A percentile compares a stretch with the other conserved stretches of the same genome.
phyloP scores from a whole-genome alignment of 2,113 vertebrate genomes.

The Zosterops hypoxanthus region DNA sequence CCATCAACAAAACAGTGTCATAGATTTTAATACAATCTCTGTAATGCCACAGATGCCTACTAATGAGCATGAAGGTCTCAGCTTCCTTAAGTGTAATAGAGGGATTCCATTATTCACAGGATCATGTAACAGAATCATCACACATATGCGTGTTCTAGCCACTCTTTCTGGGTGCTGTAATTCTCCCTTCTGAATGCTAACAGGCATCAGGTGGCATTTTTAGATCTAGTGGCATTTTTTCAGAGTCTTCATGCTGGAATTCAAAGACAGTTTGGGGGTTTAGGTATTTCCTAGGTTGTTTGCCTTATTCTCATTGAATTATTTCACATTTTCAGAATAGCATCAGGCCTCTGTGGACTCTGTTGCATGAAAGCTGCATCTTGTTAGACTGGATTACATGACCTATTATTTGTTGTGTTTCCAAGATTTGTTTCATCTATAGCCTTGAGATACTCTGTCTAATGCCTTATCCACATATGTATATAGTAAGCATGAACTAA shows the following conservation, averaged over 20 bases:
- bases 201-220: neutral
- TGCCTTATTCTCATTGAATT: neutral
- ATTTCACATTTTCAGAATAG: neutral
- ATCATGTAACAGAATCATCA: neutral
- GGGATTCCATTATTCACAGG: neutral
- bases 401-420: slow-evolving; percentile 34
- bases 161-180: neutral
- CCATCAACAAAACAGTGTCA: neutral
- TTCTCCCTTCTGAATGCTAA: slow-evolving; percentile 1
- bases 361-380: neutral
- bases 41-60: neutral
- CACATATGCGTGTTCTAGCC: neutral
- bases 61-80: neutral
- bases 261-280: neutral
- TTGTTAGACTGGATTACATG: slow-evolving; percentile 11
- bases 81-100: neutral
- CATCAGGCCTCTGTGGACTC: neutral
- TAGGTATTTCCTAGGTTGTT: neutral
- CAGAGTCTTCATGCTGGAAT: neutral
- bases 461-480: slow-evolving; percentile 16
- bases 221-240: neutral
- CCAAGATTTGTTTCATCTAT: neutral
- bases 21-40: neutral
- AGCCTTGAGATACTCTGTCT: neutral
- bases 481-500: neutral